phyloP scores from a whole-genome alignment of 2,113 vertebrate species.

The Acinonyx jubatus region DNA sequence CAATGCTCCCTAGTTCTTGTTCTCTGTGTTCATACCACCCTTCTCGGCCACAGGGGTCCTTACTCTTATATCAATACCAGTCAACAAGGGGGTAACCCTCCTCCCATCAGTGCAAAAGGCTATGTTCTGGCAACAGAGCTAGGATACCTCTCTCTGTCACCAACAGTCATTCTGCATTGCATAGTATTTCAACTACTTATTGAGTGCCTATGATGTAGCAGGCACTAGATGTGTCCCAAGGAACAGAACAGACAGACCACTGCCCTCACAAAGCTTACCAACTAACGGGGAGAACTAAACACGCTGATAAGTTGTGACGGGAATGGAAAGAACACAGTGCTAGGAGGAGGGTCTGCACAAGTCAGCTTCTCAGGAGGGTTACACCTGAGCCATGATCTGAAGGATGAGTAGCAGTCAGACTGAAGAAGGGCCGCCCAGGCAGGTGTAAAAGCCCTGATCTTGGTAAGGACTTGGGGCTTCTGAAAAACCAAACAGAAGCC shows the following conservation, averaged over 20 bases:
- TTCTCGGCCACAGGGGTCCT: not conserved
- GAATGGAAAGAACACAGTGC: not conserved
- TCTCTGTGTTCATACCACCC: not conserved
- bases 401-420: not conserved
- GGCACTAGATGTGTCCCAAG: not conserved
- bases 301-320: not conserved
- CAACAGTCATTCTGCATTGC: not conserved
- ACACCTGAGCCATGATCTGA: not conserved
- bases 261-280: not conserved
- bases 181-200: no score
- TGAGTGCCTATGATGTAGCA: not conserved
- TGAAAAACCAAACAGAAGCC: not conserved
- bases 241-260: not conserved
- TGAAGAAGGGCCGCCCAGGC: not conserved
- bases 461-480: not conserved
- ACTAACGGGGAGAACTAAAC: not conserved
- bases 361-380: not conserved
- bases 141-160: not conserved
- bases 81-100: not conserved
- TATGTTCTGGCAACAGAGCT: not conserved
- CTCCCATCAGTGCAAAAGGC: not conserved
- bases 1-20: accelerated
- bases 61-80: no score
- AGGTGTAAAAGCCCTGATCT: not conserved
- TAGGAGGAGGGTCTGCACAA: not conserved